Evolutionary conservation across 2,113 vertebrate species (phyloP).

Genomic region (Falco punctatus): DNA sequence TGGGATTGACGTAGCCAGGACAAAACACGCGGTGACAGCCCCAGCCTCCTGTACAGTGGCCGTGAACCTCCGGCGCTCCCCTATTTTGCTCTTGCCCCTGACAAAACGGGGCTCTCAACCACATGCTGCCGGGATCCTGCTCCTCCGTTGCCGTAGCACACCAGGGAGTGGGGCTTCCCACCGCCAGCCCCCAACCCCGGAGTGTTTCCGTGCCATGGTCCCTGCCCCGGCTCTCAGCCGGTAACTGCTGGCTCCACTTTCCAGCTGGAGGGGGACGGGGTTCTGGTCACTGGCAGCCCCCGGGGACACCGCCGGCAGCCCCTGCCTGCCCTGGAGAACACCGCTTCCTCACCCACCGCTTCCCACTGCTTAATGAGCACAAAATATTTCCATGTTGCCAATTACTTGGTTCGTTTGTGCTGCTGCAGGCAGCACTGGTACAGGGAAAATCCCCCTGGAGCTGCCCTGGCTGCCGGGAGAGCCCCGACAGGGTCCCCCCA

Average conservation of each 20-base stretch:
- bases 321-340: not conserved
- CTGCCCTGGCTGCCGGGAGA: not conserved
- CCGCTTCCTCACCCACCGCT: not conserved
- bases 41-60: accelerated
- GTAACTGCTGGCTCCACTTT: accelerated
- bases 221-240: not conserved
- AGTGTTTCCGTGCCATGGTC: not conserved
- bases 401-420: conserved; percentile 71
- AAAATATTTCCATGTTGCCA: conserved; percentile 69
- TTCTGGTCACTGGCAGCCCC: not conserved
- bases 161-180: accelerated
- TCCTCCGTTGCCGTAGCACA: not conserved
- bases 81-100: too few relatives aligned
- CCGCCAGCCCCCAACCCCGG: accelerated
- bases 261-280: not conserved
- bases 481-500: not conserved
- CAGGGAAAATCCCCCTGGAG: not conserved
- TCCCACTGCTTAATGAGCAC: conserved; percentile 59
- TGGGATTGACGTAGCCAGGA: not conserved
- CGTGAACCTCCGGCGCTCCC: not conserved
- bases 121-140: accelerated
- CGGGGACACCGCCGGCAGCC: not conserved
- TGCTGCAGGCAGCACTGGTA: not conserved
- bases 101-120: accelerated
- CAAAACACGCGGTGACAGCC: not conserved